Evolutionary conservation across 2,888 invertebrate species (phyloP).

Genomic region (Yponomeuta cagnagella): DNA sequence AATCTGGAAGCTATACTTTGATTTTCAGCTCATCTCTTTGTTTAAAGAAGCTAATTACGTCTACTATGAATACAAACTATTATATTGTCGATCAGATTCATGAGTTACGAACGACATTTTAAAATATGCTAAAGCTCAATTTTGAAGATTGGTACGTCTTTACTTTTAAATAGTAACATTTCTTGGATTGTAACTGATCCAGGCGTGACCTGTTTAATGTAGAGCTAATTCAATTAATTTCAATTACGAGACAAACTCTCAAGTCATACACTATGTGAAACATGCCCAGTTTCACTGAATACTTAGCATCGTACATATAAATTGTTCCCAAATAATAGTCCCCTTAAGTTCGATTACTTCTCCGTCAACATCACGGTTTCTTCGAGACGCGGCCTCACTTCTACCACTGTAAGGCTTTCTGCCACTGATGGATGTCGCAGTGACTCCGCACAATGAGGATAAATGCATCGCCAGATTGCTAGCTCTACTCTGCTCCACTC

Average conservation of each 20-base stretch:
- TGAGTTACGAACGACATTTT: no score
- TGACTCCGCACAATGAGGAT: slow-evolving; percentile 44
- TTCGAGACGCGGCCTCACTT: slow-evolving; percentile 24
- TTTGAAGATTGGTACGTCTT: no score
- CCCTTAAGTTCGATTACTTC: slow-evolving; percentile 37
- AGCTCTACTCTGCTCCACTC: slow-evolving; percentile 10
- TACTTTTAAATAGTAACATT: no score
- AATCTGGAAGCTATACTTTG: not conserved
- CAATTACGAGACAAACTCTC: no score
- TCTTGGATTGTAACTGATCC: no score
- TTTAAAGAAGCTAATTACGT: no score
- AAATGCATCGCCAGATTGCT: slow-evolving; percentile 52
- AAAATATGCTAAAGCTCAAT: no score
- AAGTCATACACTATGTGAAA: no score
- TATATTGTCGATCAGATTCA: no score
- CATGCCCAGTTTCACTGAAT: not conserved
- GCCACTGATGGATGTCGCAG: slow-evolving; percentile 22
- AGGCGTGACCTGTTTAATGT: no score
- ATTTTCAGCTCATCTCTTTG: not conserved
- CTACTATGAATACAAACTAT: no score
- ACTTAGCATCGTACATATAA: not conserved
- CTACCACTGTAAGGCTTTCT: slow-evolving; percentile 9
- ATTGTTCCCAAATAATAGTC: not conserved
- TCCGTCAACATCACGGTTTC: slow-evolving; percentile 41
- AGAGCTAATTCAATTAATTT: no score